phyloP scores from a whole-genome alignment of 2,797 vertebrate genomes.

The Kryptolebias ocellatus region DNA sequence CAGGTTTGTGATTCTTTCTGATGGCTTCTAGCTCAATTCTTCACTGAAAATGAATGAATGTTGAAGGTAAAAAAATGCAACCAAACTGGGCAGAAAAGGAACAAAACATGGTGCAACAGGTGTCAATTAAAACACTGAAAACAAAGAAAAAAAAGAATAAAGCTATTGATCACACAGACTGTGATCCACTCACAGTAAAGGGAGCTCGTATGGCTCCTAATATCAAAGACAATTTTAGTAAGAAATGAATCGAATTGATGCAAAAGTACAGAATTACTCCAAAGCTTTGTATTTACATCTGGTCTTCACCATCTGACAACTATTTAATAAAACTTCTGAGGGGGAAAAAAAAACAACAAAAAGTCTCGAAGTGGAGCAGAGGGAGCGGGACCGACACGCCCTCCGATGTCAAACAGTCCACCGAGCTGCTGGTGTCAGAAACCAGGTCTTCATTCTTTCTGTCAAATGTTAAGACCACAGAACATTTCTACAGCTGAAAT shows the following conservation, averaged over 20 bases:
- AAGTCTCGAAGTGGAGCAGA: conserved; percentile 46
- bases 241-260: conserved; percentile 86
- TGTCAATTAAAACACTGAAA: conserved; percentile 78
- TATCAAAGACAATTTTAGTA: conserved; percentile 88
- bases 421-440: conserved; percentile 89
- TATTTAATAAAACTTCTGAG: conserved; percentile 78
- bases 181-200: conserved; percentile 90
- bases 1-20: conserved; percentile 22
- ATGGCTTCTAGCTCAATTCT: conserved; percentile 35
- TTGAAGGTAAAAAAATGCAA: conserved; percentile 46
- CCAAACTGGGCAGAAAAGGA: conserved; percentile 61
- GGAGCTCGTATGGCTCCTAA: conserved; percentile 82
- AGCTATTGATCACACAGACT: conserved; percentile 76
- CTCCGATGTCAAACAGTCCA: conserved; percentile 81
- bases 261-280: conserved; percentile 90
- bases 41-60: conserved; percentile 19
- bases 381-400: conserved; percentile 77
- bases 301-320: conserved; percentile 79
- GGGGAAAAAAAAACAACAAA: conserved; percentile 26
- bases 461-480: conserved; percentile 82
- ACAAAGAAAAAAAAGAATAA: conserved; percentile 79
- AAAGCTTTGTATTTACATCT: conserved; percentile 86
- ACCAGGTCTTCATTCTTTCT: conserved; percentile 84
- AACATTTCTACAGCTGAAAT: conserved; percentile 74
- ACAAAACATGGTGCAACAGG: conserved; percentile 42